phyloP scores from a whole-genome alignment of 2,797 vertebrate genomes.

The Syncerus caffer region DNA sequence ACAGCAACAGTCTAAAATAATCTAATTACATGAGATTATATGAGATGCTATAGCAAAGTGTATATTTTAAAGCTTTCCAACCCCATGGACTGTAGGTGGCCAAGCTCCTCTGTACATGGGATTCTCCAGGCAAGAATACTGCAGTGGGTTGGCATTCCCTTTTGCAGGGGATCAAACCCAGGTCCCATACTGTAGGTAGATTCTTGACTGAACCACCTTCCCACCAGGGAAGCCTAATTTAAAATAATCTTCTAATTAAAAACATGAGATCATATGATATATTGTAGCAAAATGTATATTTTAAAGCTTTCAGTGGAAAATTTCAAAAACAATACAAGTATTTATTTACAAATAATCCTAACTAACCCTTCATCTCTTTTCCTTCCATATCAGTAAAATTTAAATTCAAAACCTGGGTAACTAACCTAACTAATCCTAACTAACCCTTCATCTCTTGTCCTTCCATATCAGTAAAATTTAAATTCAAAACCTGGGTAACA shows the following conservation, averaged over 20 bases:
- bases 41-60: not conserved
- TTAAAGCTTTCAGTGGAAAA: not conserved
- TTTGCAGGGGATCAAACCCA: not conserved
- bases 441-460: not conserved
- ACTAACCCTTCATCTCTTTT: not conserved
- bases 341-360: not conserved
- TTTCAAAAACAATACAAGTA: not conserved
- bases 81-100: not conserved
- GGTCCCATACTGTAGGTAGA: not conserved
- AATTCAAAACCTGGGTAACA: not conserved
- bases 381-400: not conserved
- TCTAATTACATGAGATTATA: not conserved
- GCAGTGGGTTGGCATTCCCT: not conserved
- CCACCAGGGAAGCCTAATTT: not conserved
- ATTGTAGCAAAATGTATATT: not conserved
- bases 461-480: not conserved
- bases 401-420: not conserved
- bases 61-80: not conserved
- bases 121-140: not conserved
- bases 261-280: not conserved
- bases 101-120: not conserved
- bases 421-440: not conserved
- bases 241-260: constrained; percentile 3
- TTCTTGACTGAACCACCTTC: not conserved
- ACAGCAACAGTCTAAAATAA: not conserved